Base-by-base conservation (phyloP, 2,888 invertebrate species). In the Lutraria lutraria region DNA sequence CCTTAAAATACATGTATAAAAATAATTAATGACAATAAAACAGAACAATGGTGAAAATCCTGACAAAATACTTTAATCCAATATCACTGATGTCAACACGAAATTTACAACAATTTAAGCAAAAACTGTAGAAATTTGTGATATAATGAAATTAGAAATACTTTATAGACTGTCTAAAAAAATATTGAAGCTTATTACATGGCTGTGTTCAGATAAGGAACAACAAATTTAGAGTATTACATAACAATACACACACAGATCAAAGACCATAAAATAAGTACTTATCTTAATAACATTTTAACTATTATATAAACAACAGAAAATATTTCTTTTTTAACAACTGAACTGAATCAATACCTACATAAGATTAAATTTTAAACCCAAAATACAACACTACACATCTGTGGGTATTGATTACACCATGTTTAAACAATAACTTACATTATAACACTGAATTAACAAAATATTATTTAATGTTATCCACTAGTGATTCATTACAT, bases 381-480 rank as follows among this genome's bases (percentile, higher is more conserved):
- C 63, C n/a, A 68, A 4, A n/a, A 68, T 68, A 31, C 76, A 76
- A 76, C 19, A 76, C 31, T 34, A 76, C 76, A 72, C 72, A 72
- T 31, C 60, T n/a, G 0, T 8, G 31, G 31, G 6, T 25, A 72
- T 29, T 4, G 15, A 29, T 72, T 72, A 72, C 31, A 29, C 25
- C 72, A 29, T 72, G 29, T 72, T 72, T 25, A 29, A 12, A 12
- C 8, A 72, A 29, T 16, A 76, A 76, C 15, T 31, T 31, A 76
- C 34, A 76, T 31, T 19, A 76, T 76, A 31, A 34, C 34, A 19
- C 15, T 34, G 15, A 31, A 34, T 76, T 76, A 16, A 34, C 76
- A 76, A 31, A n/a, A 76, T 34, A 31, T 34, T 76, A 76, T 15
- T 34, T 15, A 76, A 34, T 19, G 31, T 34, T 16, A 76, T 16